phyloP scores from a whole-genome alignment of 2,888 invertebrate species.

The Agrypnus murinus region DNA sequence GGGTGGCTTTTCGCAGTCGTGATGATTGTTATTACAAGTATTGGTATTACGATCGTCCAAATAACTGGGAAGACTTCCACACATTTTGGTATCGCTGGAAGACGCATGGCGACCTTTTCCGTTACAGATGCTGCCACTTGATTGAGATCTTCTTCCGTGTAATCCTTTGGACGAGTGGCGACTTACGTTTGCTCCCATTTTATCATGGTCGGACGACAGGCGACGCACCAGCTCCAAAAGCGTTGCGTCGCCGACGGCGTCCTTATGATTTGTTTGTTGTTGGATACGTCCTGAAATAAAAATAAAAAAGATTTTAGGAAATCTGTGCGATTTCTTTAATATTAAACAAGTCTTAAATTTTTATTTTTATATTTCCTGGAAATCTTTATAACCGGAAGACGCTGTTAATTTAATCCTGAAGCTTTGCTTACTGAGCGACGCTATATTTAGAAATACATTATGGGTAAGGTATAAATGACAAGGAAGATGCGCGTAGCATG shows the following conservation, averaged over 20 bases:
- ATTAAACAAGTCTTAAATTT: too few relatives aligned
- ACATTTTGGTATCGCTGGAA: constrained; percentile 66
- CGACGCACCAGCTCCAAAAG: constrained; percentile 67
- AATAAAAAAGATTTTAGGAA: constrained; percentile 6
- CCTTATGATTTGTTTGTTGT: constrained; percentile 47
- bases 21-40: constrained; percentile 66
- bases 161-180: constrained; percentile 83
- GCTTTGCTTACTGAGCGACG: too few relatives aligned
- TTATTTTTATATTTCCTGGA: too few relatives aligned
- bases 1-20: constrained; percentile 65
- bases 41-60: constrained; percentile 76
- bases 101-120: constrained; percentile 61
- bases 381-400: too few relatives aligned
- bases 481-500: neutral
- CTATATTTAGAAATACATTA: neutral
- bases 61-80: constrained; percentile 81
- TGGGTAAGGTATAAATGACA: neutral
- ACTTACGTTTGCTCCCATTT: constrained; percentile 87
- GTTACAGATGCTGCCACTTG: constrained; percentile 85
- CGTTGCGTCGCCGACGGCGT: constrained; percentile 71
- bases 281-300: constrained; percentile 45
- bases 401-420: too few relatives aligned
- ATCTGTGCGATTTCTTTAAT: neutral
- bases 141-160: constrained; percentile 82
- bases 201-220: constrained; percentile 72